Evolutionary conservation across 1,140 invertebrate species (phyloP), one percentile per base, ranked within the genome.

Genomic region (Chrysoperla carnea): DNA sequence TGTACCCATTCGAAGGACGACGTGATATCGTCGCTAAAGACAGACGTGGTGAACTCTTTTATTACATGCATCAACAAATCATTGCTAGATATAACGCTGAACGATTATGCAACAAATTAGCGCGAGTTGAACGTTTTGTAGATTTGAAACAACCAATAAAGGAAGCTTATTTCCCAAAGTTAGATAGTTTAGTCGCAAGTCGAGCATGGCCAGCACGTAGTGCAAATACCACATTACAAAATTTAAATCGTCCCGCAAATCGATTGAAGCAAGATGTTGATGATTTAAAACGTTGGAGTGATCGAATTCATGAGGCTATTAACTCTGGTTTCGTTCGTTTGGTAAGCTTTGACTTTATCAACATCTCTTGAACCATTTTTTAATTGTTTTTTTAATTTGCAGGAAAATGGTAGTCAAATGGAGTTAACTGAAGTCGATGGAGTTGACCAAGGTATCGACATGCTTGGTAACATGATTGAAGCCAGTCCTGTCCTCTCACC

Each of bases 391-490:
- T 9, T 2, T 9, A 9, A 38, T n/a, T n/a, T 23, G 17, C 5
- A 23, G 17, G 17, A 23, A 23, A 23, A 23, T 23, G 17, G 17
- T 23, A 23, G 17, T 5, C 17, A 23, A 23, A 23, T 23, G 17
- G 17, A 23, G 17, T 23, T 23, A 5, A 23, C 17, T 5, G 17
- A 23, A 23, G 17, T 23, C 2, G 5, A 23, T 23, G 17, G 17
- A 23, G 17, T 23, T 23, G 58, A 62, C 2, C 70, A 64, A 1
- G 85, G 84, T 7, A 87, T 89, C 40, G 80, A 91, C 49, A 64
- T 79, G 23, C 60, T 90, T 2, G 84, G 84, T 6, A 83, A 88
- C 52, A 72, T 88, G 44, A 67, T 89, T 47, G 85, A 89, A 58
- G 59, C 68, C 1, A 78, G 76, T 11, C 17, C 17, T 23, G 72